Evolutionary conservation across 2,888 invertebrate species (phyloP), one percentile per base, ranked within the genome.

Genomic region (Chloromyia formosa): DNA sequence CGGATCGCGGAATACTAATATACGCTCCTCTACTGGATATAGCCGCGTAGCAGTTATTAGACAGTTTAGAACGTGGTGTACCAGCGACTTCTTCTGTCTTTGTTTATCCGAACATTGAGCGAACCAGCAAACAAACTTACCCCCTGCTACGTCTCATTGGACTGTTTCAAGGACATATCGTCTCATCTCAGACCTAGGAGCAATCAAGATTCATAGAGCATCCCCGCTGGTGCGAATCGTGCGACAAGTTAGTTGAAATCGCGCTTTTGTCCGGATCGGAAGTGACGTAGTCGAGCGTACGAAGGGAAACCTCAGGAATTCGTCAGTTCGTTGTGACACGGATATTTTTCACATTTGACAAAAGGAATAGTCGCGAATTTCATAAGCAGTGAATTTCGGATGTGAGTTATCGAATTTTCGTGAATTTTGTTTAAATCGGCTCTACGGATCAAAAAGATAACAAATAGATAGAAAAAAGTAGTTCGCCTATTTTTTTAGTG

Each of bases 231-330:
- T 35, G n/a, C 35, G 62, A 56, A 18, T 40, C 62, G 23, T 2
- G 35, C 9, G 62, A 49, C 49, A n/a, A 71, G 71, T 71, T 58
- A 71, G 71, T 71, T 71, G 56, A 56, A 71, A 20, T 71, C 71
- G 71, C 71, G 71, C 71, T 71, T 71, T 71, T 56, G 56, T 42
- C 23, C 71, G 71, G 40, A 40, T 71, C 71, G 71, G 71, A 66
- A 23, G 66, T 45, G 49, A 49, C 14, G 14, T n/a, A 49, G 49
- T 49, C 16, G 27, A 49, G 14, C 49, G 49, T 49, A n/a, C 12
- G 12, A 7, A 49, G 49, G 22, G 18, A 14, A 49, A 64, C 40
- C 42, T 61, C 9, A 27, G 64, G 49, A 16, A 49, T 5, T 64
- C 61, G 23, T n/a, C 18, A 18, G 42, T n/a, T n/a, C 22, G 16